Conservation (phyloP, 1,140 invertebrate genomes). For the Eubasilissa regina region DNA sequence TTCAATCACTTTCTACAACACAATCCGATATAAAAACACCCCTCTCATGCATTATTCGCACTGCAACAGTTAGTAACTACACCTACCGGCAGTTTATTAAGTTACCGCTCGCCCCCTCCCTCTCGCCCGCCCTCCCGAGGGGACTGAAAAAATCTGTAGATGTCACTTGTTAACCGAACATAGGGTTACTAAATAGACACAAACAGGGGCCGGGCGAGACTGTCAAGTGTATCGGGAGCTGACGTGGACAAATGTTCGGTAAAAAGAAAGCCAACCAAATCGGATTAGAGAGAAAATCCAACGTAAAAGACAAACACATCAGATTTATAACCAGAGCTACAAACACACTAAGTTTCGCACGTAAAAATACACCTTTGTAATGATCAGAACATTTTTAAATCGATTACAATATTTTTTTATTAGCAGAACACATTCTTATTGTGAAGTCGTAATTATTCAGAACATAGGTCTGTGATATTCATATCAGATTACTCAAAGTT, state of each 20-base stretch:
- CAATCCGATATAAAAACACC: constrained; percentile 10
- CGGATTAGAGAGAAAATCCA: constrained; percentile 52
- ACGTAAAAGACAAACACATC: constrained; percentile 41
- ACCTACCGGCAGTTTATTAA: constrained; percentile 53
- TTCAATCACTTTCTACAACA: background rate
- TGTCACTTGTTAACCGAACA: constrained; percentile 59
- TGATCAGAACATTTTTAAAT: no score
- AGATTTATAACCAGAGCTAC: constrained; percentile 35
- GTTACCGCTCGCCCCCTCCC: constrained; percentile 41
- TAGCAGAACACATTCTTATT: no score
- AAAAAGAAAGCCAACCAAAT: constrained; percentile 54
- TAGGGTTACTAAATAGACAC: constrained; percentile 51
- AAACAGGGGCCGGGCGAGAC: constrained; percentile 32
- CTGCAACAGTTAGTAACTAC: constrained; percentile 51
- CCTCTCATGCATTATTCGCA: constrained; percentile 55
- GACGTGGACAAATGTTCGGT: constrained; percentile 58
- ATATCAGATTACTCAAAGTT: no score
- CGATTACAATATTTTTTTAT: no score
- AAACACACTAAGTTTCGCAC: background rate
- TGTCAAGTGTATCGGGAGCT: constrained; percentile 56
- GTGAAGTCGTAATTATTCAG: no score
- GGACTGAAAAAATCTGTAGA: constrained; percentile 57
- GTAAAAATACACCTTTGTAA: no score
- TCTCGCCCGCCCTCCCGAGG: constrained; percentile 14
- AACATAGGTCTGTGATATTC: no score